A percentile compares a stretch with the other conserved stretches of the same genome.
Conservation (phyloP, 2,113 vertebrate species). For the Coptodon bakossiorum region DNA sequence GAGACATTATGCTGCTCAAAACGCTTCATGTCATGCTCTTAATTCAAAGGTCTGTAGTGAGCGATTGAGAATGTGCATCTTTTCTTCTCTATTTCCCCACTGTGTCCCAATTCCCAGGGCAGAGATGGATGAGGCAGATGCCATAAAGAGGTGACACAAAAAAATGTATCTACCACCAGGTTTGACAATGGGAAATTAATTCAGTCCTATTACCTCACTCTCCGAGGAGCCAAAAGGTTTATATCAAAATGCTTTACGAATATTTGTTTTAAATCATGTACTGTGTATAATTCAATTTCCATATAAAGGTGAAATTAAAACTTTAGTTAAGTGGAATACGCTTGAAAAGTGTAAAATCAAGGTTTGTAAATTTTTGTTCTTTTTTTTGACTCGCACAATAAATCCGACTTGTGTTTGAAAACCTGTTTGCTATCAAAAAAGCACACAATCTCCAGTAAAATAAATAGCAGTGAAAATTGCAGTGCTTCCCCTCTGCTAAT, state of each 20-base stretch:
- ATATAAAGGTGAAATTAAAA: neutral
- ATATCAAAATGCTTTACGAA: neutral
- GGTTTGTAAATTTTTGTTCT: neutral
- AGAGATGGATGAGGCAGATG: slow-evolving; percentile 5
- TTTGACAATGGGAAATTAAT: slow-evolving; percentile 48
- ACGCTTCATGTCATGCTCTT: slow-evolving; percentile 26
- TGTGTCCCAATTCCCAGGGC: neutral
- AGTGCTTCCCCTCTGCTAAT: neutral
- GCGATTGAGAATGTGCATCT: neutral
- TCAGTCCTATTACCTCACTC: slow-evolving; percentile 22
- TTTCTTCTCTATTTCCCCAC: slow-evolving; percentile 14
- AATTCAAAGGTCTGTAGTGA: slow-evolving; percentile 20
- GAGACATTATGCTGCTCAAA: slow-evolving; percentile 33
- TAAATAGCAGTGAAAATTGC: neutral
- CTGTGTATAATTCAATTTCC: neutral
- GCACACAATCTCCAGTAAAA: neutral
- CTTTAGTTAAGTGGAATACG: neutral
- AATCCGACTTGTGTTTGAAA: neutral
- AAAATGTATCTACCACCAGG: slow-evolving; percentile 4
- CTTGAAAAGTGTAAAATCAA: neutral
- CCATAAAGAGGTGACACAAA: slow-evolving; percentile 18
- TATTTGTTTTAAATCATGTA: neutral
- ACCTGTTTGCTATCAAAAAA: neutral
- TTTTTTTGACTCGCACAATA: neutral
- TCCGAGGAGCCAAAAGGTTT: neutral